Percentiles rank a stretch among this genome's conserved stretches.
Evolutionary conservation across 2,113 vertebrate species (phyloP).

Genomic region (Amphiprion percula): DNA sequence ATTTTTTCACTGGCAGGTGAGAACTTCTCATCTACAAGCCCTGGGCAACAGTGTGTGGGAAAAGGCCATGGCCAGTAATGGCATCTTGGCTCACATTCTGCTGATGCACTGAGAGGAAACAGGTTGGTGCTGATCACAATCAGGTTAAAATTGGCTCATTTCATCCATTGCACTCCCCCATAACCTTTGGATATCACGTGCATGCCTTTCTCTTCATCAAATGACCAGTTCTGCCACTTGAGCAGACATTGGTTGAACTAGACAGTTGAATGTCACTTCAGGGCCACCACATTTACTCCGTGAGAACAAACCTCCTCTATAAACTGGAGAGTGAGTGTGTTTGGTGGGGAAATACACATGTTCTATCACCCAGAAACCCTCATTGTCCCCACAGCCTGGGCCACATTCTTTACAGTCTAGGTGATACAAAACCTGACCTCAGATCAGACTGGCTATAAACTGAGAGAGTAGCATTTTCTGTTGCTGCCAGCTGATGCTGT

Average conservation of each 20-base stretch:
- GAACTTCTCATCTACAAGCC: neutral
- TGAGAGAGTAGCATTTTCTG: slow-evolving; percentile 22
- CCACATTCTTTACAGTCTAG: slow-evolving; percentile 20
- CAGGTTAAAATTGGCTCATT: slow-evolving; percentile 2
- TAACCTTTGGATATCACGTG: slow-evolving; percentile 2
- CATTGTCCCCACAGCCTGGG: slow-evolving; percentile 4
- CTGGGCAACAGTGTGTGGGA: neutral
- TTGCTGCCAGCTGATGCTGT: slow-evolving; percentile 25
- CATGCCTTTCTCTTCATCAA: neutral
- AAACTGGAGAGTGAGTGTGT: slow-evolving; percentile 1
- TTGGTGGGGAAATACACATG: slow-evolving; percentile 6
- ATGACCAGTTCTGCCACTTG: slow-evolving; percentile 3
- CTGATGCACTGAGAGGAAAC: neutral
- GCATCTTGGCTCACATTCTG: slow-evolving; percentile 9
- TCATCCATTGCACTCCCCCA: neutral
- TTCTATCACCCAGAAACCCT: slow-evolving; percentile 13
- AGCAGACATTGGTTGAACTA: slow-evolving; percentile 11
- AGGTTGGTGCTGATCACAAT: neutral
- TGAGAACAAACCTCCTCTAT: neutral
- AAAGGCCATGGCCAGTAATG: neutral
- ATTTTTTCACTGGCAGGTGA: slow-evolving; percentile 13
- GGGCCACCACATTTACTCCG: neutral
- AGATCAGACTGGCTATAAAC: slow-evolving; percentile 23
- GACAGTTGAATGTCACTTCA: slow-evolving; percentile 16
- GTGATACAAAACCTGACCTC: slow-evolving; percentile 32